phyloP scores from a whole-genome alignment of 1,140 invertebrate species.

The Telenomus remus region DNA sequence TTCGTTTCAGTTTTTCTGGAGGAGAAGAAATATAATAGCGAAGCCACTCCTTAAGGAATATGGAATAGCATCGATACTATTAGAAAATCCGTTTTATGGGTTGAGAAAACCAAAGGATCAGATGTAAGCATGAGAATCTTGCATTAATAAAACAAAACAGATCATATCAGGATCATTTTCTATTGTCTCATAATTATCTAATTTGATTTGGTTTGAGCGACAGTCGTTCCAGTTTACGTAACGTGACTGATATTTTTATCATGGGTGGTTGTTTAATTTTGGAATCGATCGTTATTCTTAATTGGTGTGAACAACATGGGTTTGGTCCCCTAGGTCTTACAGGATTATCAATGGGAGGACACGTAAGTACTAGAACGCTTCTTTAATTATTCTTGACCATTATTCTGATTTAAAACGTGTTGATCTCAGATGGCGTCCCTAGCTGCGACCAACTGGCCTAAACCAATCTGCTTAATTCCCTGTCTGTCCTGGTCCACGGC shows the following conservation, averaged over 20 bases:
- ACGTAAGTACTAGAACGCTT: constrained; percentile 78
- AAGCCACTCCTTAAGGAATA: constrained; percentile 92
- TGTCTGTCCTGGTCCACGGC: constrained; percentile 98
- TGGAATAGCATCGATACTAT: constrained; percentile 93
- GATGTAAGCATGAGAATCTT: constrained; percentile 79
- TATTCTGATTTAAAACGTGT: too few relatives aligned
- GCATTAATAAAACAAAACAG: too few relatives aligned
- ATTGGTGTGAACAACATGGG: constrained; percentile 93
- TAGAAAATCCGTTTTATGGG: constrained; percentile 99
- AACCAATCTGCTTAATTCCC: constrained; percentile 93
- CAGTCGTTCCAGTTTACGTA: constrained; percentile 93
- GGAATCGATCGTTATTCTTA: constrained; percentile 92
- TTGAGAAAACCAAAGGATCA: constrained; percentile 93
- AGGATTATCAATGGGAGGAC: constrained; percentile 99
- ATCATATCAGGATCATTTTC: too few relatives aligned
- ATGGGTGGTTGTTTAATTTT: constrained; percentile 98
- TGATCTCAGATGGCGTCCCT: constrained; percentile 93
- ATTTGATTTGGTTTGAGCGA: constrained; percentile 57
- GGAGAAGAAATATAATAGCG: constrained; percentile 91
- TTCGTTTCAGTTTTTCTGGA: constrained; percentile 89
- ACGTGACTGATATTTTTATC: constrained; percentile 98
- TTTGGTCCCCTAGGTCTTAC: constrained; percentile 94
- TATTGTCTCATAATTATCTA: too few relatives aligned
- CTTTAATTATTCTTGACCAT: too few relatives aligned
- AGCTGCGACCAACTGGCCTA: constrained; percentile 95